phyloP scores from a whole-genome alignment of 2,113 vertebrate species.

The Plotosus lineatus region DNA sequence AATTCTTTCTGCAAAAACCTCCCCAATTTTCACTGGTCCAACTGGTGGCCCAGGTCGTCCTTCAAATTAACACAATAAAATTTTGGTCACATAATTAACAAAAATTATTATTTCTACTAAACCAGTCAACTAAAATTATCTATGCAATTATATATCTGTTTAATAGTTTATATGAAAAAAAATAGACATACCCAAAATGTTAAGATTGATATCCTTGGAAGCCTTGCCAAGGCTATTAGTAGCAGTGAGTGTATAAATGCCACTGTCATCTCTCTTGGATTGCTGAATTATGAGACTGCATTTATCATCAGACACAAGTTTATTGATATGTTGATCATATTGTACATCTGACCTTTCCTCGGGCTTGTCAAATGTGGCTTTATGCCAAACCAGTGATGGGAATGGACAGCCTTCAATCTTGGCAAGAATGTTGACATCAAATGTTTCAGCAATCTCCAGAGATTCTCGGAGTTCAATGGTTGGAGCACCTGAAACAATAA shows the following conservation, averaged over 20 bases:
- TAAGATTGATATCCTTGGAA: constrained; percentile 89
- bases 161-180: not conserved
- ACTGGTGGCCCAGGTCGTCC: constrained; percentile 89
- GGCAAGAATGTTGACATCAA: constrained; percentile 86
- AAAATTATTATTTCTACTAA: not conserved
- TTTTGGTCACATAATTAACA: not conserved
- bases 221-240: constrained; percentile 87
- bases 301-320: constrained; percentile 85
- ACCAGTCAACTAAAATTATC: not conserved
- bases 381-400: constrained; percentile 90
- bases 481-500: constrained; percentile 80
- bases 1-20: constrained; percentile 91
- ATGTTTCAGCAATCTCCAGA: constrained; percentile 91
- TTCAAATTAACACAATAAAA: constrained; percentile 58
- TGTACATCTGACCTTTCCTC: constrained; percentile 82
- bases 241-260: constrained; percentile 88
- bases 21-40: constrained; percentile 91
- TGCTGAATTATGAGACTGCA: constrained; percentile 92
- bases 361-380: constrained; percentile 83
- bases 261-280: constrained; percentile 87
- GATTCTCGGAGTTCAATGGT: constrained; percentile 88
- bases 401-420: constrained; percentile 94
- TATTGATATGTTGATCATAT: constrained; percentile 92
- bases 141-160: not conserved
- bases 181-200: constrained; percentile 80